Percentiles rank a stretch among this genome's conserved stretches.
Evolutionary conservation across 2,113 vertebrate genomes (phyloP).

Genomic region (Proteles cristata): DNA sequence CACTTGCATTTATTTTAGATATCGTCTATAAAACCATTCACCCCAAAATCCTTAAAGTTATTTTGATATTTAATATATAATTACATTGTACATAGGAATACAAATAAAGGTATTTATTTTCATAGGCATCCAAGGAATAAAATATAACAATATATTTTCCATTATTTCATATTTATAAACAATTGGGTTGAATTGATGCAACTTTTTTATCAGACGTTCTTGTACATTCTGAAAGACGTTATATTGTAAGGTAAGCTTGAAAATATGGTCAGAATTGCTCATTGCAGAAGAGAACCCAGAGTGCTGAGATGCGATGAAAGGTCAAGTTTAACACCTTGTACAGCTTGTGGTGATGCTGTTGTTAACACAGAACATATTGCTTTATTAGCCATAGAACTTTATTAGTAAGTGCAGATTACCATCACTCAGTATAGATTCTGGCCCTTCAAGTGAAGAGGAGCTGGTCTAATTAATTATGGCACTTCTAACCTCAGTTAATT

Average conservation of each 20-base stretch:
- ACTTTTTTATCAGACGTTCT: constrained; percentile 18
- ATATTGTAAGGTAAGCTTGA: not conserved
- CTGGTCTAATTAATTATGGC: constrained; percentile 79
- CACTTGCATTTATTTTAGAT: not conserved
- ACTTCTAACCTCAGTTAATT: constrained; percentile 81
- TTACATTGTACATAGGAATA: not conserved
- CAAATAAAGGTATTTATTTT: constrained; percentile 6
- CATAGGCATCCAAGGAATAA: not conserved
- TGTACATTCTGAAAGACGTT: not conserved
- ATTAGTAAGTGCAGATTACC: constrained; percentile 65
- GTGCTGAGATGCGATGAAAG: not conserved
- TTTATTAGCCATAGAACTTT: constrained; percentile 57
- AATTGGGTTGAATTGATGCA: not conserved
- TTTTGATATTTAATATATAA: not conserved
- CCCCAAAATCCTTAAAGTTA: not conserved
- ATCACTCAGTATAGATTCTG: constrained; percentile 56
- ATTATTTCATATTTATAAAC: not conserved
- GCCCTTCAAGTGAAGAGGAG: constrained; percentile 68
- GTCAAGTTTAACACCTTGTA: not conserved
- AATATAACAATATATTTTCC: not conserved
- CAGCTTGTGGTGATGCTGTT: not conserved
- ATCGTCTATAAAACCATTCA: not conserved
- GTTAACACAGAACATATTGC: not conserved
- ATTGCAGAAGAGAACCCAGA: not conserved
- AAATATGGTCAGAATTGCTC: not conserved